Base-by-base conservation (phyloP, 2,113 vertebrate genomes). In the Ictalurus furcatus region DNA sequence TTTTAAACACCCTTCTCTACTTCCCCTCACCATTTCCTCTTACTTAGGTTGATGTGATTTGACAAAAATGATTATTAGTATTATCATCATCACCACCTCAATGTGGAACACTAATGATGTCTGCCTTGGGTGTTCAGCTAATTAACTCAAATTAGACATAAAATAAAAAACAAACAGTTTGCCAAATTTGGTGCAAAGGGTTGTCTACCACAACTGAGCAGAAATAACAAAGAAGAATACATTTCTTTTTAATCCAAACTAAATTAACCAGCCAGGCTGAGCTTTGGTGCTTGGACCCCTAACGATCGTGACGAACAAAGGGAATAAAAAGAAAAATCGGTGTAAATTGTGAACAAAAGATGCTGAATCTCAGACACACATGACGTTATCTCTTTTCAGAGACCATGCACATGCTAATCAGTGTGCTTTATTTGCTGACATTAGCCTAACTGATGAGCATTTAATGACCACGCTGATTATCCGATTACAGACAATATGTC, bases 381-480 rank as follows among this genome's bases (percentile, higher is more conserved):
- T 79, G 11, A 74, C 40, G 59, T 79, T 74, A 54, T 61, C 48
- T 44, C 40, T 34, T 17, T 40, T 69, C 13, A 54, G 37, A 23
- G 44, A 56, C 54, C 8, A 21, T 82, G n/a, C 63, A 65, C 34
- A 80, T 80, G 67, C 61, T 86, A 81, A 79, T 89, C 63, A 63
- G 40, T 2, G 28, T 16, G 28, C 59, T 17, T 85, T 91, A 54
- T 87, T 87, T n/a, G n/a, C 71, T 67, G 65, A 44, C 30, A 58
- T 85, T 61, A 9, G n/a, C 48, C 61, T 63, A 89, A 85, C 71
- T 82, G 85, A 87, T 23, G 21, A 73, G 14, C 6, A 65, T 84
- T 86, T 88, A 86, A 89, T 87, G 89, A 85, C 71, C 84, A n/a
- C 12, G 30, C 87, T 87, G 88, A 86, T 81, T 67, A 84, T 91